These are phyloP conservation scores for Hartigia nigra DNA, from an alignment of 2,888 invertebrate genomes.

Conservation along the genomic window DNA sequence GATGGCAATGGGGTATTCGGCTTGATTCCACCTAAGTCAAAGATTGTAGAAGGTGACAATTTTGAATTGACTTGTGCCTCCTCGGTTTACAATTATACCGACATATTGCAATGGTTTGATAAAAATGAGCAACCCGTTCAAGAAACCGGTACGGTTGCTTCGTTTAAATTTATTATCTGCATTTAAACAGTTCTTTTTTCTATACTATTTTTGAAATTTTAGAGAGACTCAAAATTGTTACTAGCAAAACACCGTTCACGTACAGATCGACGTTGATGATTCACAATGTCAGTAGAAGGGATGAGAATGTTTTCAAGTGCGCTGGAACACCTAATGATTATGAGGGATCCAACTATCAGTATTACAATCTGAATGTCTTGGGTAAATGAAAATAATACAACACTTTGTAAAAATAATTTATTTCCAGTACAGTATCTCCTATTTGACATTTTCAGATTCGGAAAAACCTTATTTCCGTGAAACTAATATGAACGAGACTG, in stretches of 20 bases:
- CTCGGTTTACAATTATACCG: conserved; percentile 67
- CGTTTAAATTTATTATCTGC: background rate
- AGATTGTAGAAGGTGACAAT: conserved; percentile 69
- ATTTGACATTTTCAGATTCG: conserved; percentile 59
- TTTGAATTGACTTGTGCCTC: conserved; percentile 72
- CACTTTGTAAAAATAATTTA: background rate
- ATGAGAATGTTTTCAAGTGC: conserved; percentile 55
- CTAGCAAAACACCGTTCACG: conserved; percentile 55
- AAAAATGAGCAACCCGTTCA: conserved; percentile 30
- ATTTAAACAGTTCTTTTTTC: background rate
- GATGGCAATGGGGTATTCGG: conserved; percentile 67
- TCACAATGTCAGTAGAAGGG: conserved; percentile 47
- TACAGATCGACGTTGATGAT: conserved; percentile 58
- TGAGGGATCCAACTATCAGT: background rate
- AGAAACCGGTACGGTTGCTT: conserved; percentile 38
- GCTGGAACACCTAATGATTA: conserved; percentile 31
- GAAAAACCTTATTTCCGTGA: conserved; percentile 61
- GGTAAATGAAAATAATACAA: conserved; percentile 47
- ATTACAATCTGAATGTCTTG: conserved; percentile 55
- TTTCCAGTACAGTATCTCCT: background rate
- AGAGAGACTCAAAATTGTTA: conserved; percentile 41
- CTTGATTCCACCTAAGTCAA: conserved; percentile 52
- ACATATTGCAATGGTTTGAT: conserved; percentile 68
- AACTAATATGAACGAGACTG: conserved; percentile 67
- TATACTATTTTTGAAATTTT: conserved; percentile 13